Base-by-base conservation (phyloP, 1,140 invertebrate species). In the Bombus sylvicola region DNA sequence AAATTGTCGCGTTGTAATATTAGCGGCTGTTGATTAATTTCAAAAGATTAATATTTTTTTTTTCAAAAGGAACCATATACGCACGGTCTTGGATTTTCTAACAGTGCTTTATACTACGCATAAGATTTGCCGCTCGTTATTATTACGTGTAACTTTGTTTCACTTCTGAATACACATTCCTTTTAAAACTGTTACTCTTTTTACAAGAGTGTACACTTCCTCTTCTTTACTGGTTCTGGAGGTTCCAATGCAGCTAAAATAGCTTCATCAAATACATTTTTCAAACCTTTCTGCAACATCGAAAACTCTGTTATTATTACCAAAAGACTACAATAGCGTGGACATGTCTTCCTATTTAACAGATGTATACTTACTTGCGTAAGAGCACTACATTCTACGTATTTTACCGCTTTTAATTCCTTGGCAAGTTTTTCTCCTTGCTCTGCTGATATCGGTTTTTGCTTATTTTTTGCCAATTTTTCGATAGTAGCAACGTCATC, bases 231-330 rank as follows among this genome's bases (percentile, higher is more conserved):
- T 71, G 98, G 98, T 94, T 99, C 98, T 94, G 99, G 99, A 37
- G 99, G 99, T 95, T 99, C 98, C 90, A 99, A 94, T 57, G 99
- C 99, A 73, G 99, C 99, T 87, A 99, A 95, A 92, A 99, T 99
- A 69, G 99, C 99, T 96, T 99, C 99, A 95, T 99, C 99, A 95
- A 99, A 99, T 5, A 99, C 99, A 95, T 99, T 99, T 96, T 99
- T 99, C 92, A 99, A 95, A 89, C 99, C 99, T 98, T 99, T 99
- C 98, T 99, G 96, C 59, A 88, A 91, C 77, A 25, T 76, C 34
- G 83, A 86, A 84, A 28, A 69, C 41, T 28, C 0, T n/a, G 41
- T 15, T 6, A 13, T 2, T 37, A 22, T 68, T 39, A 39, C 8
- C 9, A 1, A 43, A 28, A 41, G 2, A 37, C 12, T 25, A 2